Percentiles rank a stretch among this genome's conserved stretches.
Conservation (phyloP, 1,140 invertebrate genomes). For the Drosophila suzukii region DNA sequence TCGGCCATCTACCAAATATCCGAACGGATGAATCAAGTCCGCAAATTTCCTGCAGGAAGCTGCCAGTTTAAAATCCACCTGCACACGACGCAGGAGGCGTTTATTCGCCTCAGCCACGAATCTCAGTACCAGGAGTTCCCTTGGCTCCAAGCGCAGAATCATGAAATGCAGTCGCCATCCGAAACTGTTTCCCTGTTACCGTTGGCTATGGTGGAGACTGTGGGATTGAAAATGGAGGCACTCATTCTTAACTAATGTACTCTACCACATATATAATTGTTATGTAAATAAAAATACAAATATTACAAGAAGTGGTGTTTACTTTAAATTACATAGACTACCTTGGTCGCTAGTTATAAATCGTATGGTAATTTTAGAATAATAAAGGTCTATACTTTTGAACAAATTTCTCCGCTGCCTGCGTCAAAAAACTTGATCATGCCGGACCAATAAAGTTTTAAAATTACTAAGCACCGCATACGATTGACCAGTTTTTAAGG, state of each 20-base stretch:
- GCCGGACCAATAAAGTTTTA: neutral
- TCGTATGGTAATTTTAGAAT: conserved; percentile 6
- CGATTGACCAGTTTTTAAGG: neutral
- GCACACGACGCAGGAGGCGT: conserved; percentile 70
- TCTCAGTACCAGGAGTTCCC: conserved; percentile 79
- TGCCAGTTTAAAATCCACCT: conserved; percentile 70
- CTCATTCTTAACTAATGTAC: conserved; percentile 33
- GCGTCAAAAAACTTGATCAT: neutral
- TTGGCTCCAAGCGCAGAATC: conserved; percentile 53
- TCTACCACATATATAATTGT: conserved; percentile 22
- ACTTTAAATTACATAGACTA: conserved; percentile 6
- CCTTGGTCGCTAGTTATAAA: neutral
- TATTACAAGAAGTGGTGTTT: conserved; percentile 21
- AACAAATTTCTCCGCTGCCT: neutral
- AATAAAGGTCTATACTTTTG: no score
- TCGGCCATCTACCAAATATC: conserved; percentile 57
- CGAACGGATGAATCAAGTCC: conserved; percentile 60
- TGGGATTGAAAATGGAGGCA: conserved; percentile 62
- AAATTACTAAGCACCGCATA: neutral
- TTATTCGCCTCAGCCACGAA: conserved; percentile 59
- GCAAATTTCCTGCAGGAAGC: conserved; percentile 47
- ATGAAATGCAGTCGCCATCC: neutral
- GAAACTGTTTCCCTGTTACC: conserved; percentile 48
- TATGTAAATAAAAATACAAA: conserved; percentile 12
- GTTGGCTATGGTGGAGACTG: conserved; percentile 38